Evolutionary conservation across 2,888 invertebrate genomes (phyloP), one percentile per base, ranked within the genome.

Genomic region (Limnephilus auricula): DNA sequence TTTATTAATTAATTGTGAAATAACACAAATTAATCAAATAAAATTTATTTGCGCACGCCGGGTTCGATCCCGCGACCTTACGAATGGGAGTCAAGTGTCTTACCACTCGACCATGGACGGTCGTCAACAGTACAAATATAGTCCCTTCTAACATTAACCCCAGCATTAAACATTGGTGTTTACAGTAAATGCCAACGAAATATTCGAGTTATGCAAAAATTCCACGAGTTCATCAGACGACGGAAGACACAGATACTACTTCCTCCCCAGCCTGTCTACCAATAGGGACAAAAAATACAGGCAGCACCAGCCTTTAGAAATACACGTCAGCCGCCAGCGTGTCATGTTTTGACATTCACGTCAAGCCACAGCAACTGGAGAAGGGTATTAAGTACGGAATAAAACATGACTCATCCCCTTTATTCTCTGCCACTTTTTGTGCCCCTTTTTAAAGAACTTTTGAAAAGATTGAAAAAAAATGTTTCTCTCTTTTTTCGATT

Each of bases 311-410:
- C 65, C 65, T 65, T 65, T 65, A 65, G 65, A 65, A 65, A 65
- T 50, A 50, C 50, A 50, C 9, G n/a, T 25, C 65, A 65, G 65
- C 65, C 65, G 65, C 65, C 65, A 65, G 65, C 80, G 30, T 80
- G 80, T 80, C 32, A 80, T 80, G 80, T 80, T 80, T 80, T 80
- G 80, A 80, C 80, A 80, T 80, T 80, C 80, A 31, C 80, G 80
- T 80, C 80, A 80, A 80, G 31, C 80, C 80, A 32, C 31, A 13
- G 30, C 80, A 31, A 32, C 65, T 65, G 65, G 65, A 65, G 65
- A 65, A 65, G 65, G 31, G 80, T 32, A 80, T 32, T 80, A 32
- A 32, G 31, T 15, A 31, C 32, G 15, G 31, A 80, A 80, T 80
- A 80, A 80, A 80, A 80, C 80, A 32, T 32, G 80, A 80, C 32